Conservation (phyloP, 92 coral and sea anemone species). For the Epizoanthus illoricatus region DNA sequence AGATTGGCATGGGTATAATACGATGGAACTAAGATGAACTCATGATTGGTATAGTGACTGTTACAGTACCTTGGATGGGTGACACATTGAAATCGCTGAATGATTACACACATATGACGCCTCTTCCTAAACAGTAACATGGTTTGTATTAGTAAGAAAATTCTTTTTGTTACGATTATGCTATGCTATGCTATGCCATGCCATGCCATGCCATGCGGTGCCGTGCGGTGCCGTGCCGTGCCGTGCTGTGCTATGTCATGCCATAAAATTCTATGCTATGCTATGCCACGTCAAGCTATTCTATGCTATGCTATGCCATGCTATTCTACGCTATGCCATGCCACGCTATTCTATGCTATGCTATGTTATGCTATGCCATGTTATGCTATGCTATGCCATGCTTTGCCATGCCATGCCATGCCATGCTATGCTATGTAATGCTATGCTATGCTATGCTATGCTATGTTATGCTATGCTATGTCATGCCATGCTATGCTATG, state of each 20-base stretch:
- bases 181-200: not conserved
- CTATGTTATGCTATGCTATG: too few relatives aligned
- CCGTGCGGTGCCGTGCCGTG: not conserved
- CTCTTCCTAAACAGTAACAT: constrained; percentile 59
- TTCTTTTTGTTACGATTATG: not conserved
- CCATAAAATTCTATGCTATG: not conserved
- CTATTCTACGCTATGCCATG: not conserved
- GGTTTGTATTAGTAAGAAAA: not conserved
- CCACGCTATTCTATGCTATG: not conserved
- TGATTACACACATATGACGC: constrained; percentile 68
- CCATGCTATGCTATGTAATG: not conserved
- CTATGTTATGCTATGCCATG: not conserved
- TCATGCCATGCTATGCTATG: not conserved
- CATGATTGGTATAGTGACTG: not conserved
- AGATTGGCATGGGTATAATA: too few relatives aligned
- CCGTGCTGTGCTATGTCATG: not conserved
- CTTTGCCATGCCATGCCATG: not conserved
- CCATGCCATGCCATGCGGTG: not conserved
- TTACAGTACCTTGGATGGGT: constrained; percentile 71
- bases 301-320: not conserved
- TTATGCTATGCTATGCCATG: not conserved
- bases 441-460: not conserved
- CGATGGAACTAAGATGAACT: not conserved
- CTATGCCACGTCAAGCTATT: not conserved
- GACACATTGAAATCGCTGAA: constrained; percentile 85